Conservation (phyloP, 2,113 vertebrate species). For the Pseudorasbora parva region DNA sequence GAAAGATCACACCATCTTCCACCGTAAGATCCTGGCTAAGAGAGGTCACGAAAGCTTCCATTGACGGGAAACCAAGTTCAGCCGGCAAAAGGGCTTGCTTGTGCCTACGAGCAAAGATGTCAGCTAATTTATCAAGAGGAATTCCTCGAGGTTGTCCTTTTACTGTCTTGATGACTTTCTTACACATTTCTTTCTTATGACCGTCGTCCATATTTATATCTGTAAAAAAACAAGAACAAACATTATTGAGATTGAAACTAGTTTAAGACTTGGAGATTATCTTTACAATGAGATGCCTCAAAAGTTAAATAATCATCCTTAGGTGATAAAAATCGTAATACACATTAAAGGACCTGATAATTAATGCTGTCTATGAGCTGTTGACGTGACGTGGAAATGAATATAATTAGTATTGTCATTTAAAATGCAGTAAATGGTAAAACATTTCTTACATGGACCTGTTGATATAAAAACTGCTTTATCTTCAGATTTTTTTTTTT, state of each 20-base stretch:
- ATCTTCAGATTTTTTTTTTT: too few species aligned
- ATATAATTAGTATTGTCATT: too few species aligned
- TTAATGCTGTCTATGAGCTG: not conserved
- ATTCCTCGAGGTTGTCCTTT: conserved; percentile 31
- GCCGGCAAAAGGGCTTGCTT: not conserved
- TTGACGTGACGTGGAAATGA: too few species aligned
- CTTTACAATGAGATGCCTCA: too few species aligned
- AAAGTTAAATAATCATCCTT: not conserved
- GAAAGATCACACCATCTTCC: conserved; percentile 28
- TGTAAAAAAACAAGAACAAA: conserved; percentile 28
- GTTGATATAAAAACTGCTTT: too few species aligned
- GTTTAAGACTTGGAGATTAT: too few species aligned
- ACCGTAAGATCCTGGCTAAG: conserved; percentile 5
- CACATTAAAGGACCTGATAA: not conserved
- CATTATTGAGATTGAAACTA: not conserved
- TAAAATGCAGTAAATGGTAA: too few species aligned
- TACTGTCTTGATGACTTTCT: conserved; percentile 9
- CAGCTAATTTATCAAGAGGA: conserved; percentile 1
- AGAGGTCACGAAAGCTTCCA: conserved; percentile 25
- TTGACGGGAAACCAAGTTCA: conserved; percentile 1
- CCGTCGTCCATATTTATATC: not conserved
- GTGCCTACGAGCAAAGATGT: conserved; percentile 9
- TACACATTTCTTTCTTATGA: not conserved
- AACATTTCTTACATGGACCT: too few species aligned
- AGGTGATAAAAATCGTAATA: not conserved